Percentiles rank a stretch among this genome's conserved stretches.
phyloP scores from a whole-genome alignment of 2,113 vertebrate genomes.

The Pachycephala philippinensis region DNA sequence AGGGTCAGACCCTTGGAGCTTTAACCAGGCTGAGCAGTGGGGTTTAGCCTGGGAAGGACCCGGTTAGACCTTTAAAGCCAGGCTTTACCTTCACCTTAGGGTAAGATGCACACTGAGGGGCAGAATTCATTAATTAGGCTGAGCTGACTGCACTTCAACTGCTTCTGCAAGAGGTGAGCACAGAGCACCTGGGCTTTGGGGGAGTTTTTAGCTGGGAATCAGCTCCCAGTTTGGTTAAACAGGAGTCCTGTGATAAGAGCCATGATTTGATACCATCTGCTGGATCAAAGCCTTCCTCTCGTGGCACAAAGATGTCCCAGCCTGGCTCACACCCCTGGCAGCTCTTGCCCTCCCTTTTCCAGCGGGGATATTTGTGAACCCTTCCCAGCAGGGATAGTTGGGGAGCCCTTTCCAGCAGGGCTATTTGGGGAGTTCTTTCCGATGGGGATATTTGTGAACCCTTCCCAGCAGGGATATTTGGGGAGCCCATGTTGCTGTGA shows the following conservation, averaged over 20 bases:
- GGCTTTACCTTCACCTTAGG: neutral
- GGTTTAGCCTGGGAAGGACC: neutral
- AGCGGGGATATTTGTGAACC: neutral
- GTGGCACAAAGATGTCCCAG: neutral
- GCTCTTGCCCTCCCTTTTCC: neutral
- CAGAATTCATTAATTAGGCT: neutral
- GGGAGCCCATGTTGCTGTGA: neutral
- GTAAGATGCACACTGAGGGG: neutral
- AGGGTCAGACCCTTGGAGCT: neutral
- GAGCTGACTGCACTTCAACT: neutral
- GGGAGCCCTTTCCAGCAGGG: neutral
- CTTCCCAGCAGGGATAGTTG: too few species aligned
- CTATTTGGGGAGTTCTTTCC: neutral
- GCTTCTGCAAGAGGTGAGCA: neutral
- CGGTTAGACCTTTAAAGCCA: neutral
- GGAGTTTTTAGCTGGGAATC: neutral
- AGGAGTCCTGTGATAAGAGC: neutral
- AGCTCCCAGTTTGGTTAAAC: neutral
- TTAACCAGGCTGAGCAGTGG: neutral
- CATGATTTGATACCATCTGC: neutral
- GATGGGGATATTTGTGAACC: fast-evolving
- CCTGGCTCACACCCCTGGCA: neutral
- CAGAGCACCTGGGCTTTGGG: neutral
- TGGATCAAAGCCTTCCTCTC: neutral
- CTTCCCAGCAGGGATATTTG: neutral